These are phyloP conservation scores for Phyllotreta cruciferae DNA, from an alignment of 2,888 invertebrate genomes.

Conservation along the genomic window DNA sequence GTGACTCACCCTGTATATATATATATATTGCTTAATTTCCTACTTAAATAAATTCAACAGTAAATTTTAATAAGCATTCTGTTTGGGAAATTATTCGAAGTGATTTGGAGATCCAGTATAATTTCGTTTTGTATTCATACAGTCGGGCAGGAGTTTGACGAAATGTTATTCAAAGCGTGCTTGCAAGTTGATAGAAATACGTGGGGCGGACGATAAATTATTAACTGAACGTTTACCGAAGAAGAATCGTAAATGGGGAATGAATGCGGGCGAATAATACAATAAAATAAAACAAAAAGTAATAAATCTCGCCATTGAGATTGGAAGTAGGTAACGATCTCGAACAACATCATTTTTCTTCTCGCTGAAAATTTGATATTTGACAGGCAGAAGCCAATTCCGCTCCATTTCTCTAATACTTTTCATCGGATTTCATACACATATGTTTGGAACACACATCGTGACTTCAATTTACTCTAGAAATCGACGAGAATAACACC, in stretches of 20 bases:
- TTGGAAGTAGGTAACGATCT: conserved; percentile 12
- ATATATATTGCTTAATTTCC: no score
- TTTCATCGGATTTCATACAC: conserved; percentile 26
- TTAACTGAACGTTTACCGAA: no score
- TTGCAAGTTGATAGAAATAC: no score
- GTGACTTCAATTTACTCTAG: conserved; percentile 19
- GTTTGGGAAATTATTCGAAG: no score
- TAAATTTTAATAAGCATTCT: no score
- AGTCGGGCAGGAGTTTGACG: conserved; percentile 3
- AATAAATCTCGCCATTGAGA: conserved; percentile 12
- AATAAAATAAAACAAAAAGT: conserved; percentile 4
- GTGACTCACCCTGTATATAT: no score
- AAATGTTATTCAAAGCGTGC: no score
- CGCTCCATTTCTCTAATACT: conserved; percentile 23
- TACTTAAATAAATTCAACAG: no score
- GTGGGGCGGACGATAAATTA: no score
- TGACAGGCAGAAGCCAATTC: conserved; percentile 27
- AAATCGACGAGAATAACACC: conserved; percentile 8
- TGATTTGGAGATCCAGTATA: no score
- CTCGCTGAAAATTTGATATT: conserved; percentile 22
- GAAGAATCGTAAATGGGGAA: no score
- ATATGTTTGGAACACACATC: conserved; percentile 16
- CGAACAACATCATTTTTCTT: conserved; percentile 14
- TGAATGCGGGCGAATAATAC: not conserved
- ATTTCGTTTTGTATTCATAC: conserved; percentile 31